Evolutionary conservation across 2,113 vertebrate genomes (phyloP).

Genomic region (Phodopus roborovskii): DNA sequence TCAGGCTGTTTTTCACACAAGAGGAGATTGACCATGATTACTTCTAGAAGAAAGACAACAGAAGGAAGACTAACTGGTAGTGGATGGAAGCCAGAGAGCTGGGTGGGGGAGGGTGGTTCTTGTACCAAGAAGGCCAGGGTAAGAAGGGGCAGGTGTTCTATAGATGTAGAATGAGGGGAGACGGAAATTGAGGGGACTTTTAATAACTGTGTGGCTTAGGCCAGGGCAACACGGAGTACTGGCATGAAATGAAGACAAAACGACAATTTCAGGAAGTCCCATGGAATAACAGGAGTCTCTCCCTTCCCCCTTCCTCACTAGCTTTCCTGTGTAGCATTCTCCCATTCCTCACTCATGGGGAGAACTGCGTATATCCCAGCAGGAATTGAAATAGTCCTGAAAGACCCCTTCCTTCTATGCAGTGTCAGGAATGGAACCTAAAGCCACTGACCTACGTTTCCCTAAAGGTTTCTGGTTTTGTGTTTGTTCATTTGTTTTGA

Average conservation of each 20-base stretch:
- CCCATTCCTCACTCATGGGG: not conserved
- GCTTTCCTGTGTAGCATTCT: not conserved
- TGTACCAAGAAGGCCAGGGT: not conserved
- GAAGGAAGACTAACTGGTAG: not conserved
- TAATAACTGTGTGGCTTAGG: not conserved
- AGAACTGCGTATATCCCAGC: not conserved
- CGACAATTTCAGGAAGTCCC: not conserved
- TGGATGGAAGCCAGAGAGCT: not conserved
- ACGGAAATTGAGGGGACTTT: not conserved
- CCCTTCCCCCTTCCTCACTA: not conserved
- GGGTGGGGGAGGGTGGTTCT: not conserved
- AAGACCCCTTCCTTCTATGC: not conserved
- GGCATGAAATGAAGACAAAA: not conserved
- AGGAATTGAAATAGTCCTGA: not conserved
- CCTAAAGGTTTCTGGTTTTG: not conserved
- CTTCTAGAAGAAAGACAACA: conserved; percentile 2
- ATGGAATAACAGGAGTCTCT: not conserved
- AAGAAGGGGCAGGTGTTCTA: not conserved
- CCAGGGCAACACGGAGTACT: not conserved
- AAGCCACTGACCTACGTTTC: not conserved
- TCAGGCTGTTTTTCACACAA: not conserved
- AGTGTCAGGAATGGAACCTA: not conserved
- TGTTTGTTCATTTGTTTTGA: not conserved
- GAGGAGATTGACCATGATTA: not conserved
- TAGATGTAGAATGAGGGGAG: not conserved